A percentile compares a stretch with the other conserved stretches of the same genome.
Evolutionary conservation across 1,140 invertebrate species (phyloP).

Genomic region (Nasonia longicornis): DNA sequence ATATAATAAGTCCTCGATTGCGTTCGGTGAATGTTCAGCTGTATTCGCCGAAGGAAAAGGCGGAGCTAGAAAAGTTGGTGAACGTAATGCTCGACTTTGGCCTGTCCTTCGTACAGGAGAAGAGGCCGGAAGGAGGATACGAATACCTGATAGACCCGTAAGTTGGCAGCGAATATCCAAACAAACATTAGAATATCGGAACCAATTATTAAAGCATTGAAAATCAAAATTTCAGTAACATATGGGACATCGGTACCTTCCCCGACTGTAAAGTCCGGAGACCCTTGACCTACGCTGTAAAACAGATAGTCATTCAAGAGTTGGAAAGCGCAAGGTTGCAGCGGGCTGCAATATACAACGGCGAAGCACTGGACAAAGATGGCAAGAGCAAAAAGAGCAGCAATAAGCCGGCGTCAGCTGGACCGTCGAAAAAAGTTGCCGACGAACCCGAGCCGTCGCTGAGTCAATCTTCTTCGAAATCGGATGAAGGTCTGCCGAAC

Average conservation of each 20-base stretch:
- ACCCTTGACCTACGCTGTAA: constrained; percentile 75
- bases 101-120: constrained; percentile 86
- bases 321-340: constrained; percentile 80
- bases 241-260: constrained; percentile 65
- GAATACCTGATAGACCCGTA: constrained; percentile 86
- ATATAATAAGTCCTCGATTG: constrained; percentile 82
- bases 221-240: constrained; percentile 59
- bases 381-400: too few relatives aligned
- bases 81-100: constrained; percentile 91
- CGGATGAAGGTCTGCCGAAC: constrained; percentile 67
- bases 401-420: background rate
- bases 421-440: background rate
- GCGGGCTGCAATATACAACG: constrained; percentile 63
- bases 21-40: constrained; percentile 82
- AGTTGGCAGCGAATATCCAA: constrained; percentile 56
- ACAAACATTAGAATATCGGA: too few relatives aligned
- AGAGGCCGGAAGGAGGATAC: constrained; percentile 82
- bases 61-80: constrained; percentile 79
- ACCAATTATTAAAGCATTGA: background rate
- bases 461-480: background rate
- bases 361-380: constrained; percentile 46
- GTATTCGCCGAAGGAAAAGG: constrained; percentile 82
- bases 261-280: constrained; percentile 60
- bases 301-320: constrained; percentile 84
- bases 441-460: constrained; percentile 10